A percentile compares a stretch with the other conserved stretches of the same genome.
phyloP scores from a whole-genome alignment of 2,113 vertebrate species.

The Motacilla alba region DNA sequence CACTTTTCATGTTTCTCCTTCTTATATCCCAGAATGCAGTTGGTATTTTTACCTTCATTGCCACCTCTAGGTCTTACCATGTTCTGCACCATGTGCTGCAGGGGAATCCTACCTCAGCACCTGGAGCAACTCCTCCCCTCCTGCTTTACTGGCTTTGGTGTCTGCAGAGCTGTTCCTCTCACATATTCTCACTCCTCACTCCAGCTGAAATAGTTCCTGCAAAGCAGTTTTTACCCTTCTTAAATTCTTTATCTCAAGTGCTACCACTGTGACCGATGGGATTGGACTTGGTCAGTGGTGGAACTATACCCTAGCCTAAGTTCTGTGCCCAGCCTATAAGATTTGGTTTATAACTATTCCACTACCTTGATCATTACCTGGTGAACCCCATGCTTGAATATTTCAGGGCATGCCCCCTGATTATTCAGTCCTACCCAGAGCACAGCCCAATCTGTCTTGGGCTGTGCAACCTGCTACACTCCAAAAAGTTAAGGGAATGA shows the following conservation, averaged over 20 bases:
- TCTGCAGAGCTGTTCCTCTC: neutral
- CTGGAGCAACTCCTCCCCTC: neutral
- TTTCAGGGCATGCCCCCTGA: neutral
- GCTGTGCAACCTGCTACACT: accelerated
- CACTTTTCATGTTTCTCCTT: neutral
- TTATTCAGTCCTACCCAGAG: neutral
- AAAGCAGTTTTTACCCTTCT: neutral
- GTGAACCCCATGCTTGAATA: neutral
- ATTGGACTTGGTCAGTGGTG: neutral
- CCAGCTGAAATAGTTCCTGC: neutral
- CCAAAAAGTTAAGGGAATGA: neutral
- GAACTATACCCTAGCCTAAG: neutral
- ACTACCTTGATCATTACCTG: neutral
- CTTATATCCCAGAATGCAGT: neutral
- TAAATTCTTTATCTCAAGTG: neutral
- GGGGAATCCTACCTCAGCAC: neutral
- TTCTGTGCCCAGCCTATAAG: neutral
- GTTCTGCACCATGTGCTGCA: neutral
- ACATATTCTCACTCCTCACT: neutral
- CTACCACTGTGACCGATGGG: neutral
- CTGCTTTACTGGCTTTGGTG: neutral
- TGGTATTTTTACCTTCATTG: neutral
- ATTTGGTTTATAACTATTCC: neutral
- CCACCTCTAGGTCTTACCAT: neutral
- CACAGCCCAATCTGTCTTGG: neutral